These are phyloP conservation scores for Melanotaenia duboulayi DNA, from an alignment of 2,113 vertebrate genomes.

Conservation along the genomic window DNA sequence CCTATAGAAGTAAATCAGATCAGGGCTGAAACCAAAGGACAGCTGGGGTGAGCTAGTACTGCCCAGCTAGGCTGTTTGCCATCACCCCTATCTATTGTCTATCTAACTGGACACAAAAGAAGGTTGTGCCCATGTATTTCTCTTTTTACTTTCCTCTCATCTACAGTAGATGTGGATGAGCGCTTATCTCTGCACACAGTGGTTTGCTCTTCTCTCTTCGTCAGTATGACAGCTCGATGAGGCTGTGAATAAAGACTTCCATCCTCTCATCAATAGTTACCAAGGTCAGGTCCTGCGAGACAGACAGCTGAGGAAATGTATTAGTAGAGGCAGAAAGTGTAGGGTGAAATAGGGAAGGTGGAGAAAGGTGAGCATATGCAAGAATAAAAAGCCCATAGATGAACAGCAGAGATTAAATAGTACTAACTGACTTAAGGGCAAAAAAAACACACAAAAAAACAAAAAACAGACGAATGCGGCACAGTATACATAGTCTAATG, in stretches of 20 bases:
- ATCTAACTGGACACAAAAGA: not conserved
- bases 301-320: conserved; percentile 53
- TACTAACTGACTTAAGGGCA: conserved; percentile 2
- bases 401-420: conserved; percentile 14
- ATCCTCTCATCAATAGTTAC: conserved; percentile 67
- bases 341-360: conserved; percentile 33
- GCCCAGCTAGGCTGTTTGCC: conserved; percentile 7
- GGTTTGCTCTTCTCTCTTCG: conserved; percentile 45
- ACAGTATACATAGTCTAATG: not conserved
- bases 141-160: conserved; percentile 1
- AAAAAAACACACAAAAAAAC: not conserved
- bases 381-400: conserved; percentile 13
- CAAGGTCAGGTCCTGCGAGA: conserved; percentile 63
- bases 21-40: conserved; percentile 32
- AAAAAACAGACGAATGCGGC: not conserved
- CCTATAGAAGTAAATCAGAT: conserved; percentile 65
- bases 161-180: not conserved
- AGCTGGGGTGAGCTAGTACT: conserved; percentile 27
- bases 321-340: conserved; percentile 41
- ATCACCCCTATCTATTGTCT: conserved; percentile 11
- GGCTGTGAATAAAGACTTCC: conserved; percentile 56
- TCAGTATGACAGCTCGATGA: conserved; percentile 53
- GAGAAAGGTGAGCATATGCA: conserved; percentile 26
- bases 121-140: not conserved
- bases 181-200: not conserved